Base-by-base conservation (phyloP, 2,888 invertebrate genomes). In the Macropis europaea region DNA sequence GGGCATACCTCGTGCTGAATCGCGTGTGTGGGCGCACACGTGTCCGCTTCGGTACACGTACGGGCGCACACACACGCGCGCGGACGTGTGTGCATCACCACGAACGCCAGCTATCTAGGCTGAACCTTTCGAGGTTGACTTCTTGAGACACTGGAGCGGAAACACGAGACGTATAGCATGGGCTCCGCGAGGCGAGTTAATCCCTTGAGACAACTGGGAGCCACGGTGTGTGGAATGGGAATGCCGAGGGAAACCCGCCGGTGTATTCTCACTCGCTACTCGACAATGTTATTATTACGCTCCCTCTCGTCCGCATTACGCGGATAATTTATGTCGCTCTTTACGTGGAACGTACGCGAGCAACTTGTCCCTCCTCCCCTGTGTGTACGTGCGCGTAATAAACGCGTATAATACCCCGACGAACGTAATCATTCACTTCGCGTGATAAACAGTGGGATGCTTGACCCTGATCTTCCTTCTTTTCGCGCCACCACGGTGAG, bases 261-360 rank as follows among this genome's bases (percentile, higher is more conserved):
- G 68, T 77, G 76, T 77, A 80, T 76, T 83, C 80, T 79, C 80
- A 69, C 82, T 73, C 71, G 78, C 71, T 74, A 71, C 77, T 79
- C 81, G 81, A 84, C 83, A 82, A 84, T 83, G 83, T 84, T 83
- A 84, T 83, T 83, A 83, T 83, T 82, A 82, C 82, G 77, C 76
- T 72, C 66, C 73, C 74, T 52, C 76, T 52, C 76, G 73, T 82
- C 71, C 82, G 82, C 72, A 79, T 84, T 79, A 84, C 81, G 79
- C 77, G 79, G 77, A 81, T 83, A 83, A 84, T 84, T 83, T 83
- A 83, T 84, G 81, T 81, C 73, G 74, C 68, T 82, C 84, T 81
- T 83, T 81, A 76, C 78, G 60, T 62, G 38, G 36, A 48, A 36
- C 40, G 56, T 42, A 52, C 63, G 42, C 63, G 60, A 56, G 48